phyloP scores from a whole-genome alignment of 1,140 invertebrate species.

The Heterodera schachtii region DNA sequence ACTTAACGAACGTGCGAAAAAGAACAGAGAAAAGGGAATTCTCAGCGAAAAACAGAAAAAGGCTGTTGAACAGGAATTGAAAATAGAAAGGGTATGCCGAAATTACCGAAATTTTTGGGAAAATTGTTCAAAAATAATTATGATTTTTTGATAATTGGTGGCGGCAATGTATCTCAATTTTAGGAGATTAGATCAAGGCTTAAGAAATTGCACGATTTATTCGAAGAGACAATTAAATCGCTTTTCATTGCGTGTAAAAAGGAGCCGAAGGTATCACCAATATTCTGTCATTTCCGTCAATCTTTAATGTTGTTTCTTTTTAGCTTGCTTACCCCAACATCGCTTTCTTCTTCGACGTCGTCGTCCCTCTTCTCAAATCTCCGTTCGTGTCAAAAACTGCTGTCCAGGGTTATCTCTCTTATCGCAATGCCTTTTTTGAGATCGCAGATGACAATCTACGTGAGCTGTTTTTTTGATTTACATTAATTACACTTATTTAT shows the following conservation, averaged over 20 bases:
- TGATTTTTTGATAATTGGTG: neutral
- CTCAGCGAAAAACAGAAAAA: slow-evolving; percentile 90
- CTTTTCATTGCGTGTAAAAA: slow-evolving; percentile 37
- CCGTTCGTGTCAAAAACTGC: slow-evolving; percentile 66
- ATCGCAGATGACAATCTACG: slow-evolving; percentile 63
- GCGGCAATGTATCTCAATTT: slow-evolving; percentile 62
- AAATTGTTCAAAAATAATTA: neutral
- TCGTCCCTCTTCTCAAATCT: slow-evolving; percentile 67
- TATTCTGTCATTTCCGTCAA: slow-evolving; percentile 6
- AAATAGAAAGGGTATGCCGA: slow-evolving; percentile 74
- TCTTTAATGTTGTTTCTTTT: neutral
- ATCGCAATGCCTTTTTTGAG: slow-evolving; percentile 55
- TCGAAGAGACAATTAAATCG: slow-evolving; percentile 36
- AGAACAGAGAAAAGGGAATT: slow-evolving; percentile 77
- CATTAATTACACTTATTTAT: slow-evolving; percentile 26
- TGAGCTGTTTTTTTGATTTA: slow-evolving; percentile 45
- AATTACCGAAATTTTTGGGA: slow-evolving; percentile 6
- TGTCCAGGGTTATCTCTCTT: slow-evolving; percentile 71
- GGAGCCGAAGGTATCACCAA: slow-evolving; percentile 44
- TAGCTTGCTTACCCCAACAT: slow-evolving; percentile 36
- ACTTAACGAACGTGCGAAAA: slow-evolving; percentile 86
- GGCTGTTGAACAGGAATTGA: slow-evolving; percentile 80
- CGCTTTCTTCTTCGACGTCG: slow-evolving; percentile 47
- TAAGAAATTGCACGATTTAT: slow-evolving; percentile 34
- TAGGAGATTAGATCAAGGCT: slow-evolving; percentile 68